Evolutionary conservation across 1,140 invertebrate species (phyloP).

Genomic region (silkworm (Bombyx mori)): DNA sequence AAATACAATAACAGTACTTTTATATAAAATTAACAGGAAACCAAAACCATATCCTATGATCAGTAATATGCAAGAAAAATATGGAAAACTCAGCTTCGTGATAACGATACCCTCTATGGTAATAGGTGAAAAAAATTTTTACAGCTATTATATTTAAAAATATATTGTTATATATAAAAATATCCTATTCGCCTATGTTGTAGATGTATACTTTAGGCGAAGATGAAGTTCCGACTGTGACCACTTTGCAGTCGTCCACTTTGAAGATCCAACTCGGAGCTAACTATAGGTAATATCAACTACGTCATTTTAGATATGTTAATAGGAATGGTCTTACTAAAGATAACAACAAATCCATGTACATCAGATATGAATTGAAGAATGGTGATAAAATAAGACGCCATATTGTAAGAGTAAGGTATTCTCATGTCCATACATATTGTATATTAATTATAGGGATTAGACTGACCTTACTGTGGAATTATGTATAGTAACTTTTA

Average conservation of each 20-base stretch:
- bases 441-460: too few species aligned
- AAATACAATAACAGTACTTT: neutral
- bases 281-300: constrained; percentile 54
- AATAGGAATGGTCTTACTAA: neutral
- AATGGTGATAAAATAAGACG: too few species aligned
- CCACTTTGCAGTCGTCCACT: constrained; percentile 72
- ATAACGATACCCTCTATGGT: constrained; percentile 69
- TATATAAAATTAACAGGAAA: constrained; percentile 28
- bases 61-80: constrained; percentile 66
- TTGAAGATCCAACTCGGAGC: constrained; percentile 64
- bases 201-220: constrained; percentile 74
- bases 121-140: constrained; percentile 16
- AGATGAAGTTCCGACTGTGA: constrained; percentile 75
- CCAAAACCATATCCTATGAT: constrained; percentile 52
- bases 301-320: too few species aligned
- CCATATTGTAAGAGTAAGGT: too few species aligned
- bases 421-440: too few species aligned
- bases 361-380: too few species aligned
- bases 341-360: neutral
- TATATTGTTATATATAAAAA: neutral
- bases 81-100: constrained; percentile 70
- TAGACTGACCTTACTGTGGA: too few species aligned
- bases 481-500: too few species aligned
- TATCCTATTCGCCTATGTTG: constrained; percentile 13
- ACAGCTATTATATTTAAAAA: neutral